Conservation (phyloP, 2,888 invertebrate species). For the Glomeris marginata region DNA sequence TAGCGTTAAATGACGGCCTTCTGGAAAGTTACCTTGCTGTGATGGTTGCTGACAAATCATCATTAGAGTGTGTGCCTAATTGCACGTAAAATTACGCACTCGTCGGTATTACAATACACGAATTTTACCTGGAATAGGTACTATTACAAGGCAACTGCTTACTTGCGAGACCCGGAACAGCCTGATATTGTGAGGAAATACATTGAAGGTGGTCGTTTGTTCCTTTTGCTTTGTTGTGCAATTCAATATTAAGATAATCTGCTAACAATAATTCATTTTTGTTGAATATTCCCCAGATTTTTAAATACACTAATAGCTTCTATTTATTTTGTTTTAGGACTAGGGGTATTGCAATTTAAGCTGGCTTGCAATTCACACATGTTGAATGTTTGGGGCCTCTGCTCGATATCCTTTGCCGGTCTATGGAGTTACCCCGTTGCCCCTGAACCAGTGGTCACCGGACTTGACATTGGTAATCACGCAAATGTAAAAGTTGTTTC, state of each 20-base stretch:
- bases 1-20: constrained; percentile 74
- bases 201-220: constrained; percentile 43
- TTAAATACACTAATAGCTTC: neutral
- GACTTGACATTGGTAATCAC: constrained; percentile 51
- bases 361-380: constrained; percentile 71
- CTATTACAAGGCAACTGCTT: constrained; percentile 67
- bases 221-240: no score
- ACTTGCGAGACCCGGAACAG: constrained; percentile 65
- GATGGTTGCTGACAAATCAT: constrained; percentile 57
- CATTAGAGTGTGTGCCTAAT: constrained; percentile 50
- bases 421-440: constrained; percentile 68
- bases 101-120: no score
- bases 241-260: neutral
- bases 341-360: constrained; percentile 27
- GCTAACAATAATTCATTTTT: neutral
- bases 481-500: no score
- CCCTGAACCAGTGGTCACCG: constrained; percentile 45
- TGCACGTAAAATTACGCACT: no score
- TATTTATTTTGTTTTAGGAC: constrained; percentile 2
- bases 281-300: neutral
- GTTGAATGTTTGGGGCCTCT: constrained; percentile 74
- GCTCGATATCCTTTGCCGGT: constrained; percentile 66
- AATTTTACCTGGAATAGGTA: no score
- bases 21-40: constrained; percentile 72
- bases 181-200: constrained; percentile 60